A percentile compares a stretch with the other conserved stretches of the same genome.
These are phyloP conservation scores for Vireo altiloquus DNA, from an alignment of 2,113 vertebrate species.

Conservation along the genomic window DNA sequence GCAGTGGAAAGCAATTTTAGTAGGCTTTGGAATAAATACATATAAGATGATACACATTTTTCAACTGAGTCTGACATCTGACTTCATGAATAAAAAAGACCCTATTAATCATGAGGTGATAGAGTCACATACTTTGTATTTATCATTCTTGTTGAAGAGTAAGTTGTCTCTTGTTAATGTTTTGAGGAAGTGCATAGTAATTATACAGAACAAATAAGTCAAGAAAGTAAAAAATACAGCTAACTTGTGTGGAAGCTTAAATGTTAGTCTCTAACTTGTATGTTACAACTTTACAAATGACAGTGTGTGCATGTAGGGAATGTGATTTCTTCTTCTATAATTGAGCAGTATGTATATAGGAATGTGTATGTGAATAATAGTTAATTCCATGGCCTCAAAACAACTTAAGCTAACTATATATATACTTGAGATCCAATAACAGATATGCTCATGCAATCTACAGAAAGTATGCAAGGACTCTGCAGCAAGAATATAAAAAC, in stretches of 20 bases:
- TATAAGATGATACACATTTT: slow-evolving; percentile 68
- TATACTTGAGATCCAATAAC: not conserved
- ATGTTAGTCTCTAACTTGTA: not conserved
- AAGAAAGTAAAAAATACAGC: not conserved
- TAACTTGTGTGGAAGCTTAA: not conserved
- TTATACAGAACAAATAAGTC: slow-evolving; percentile 15
- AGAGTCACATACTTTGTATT: slow-evolving; percentile 48
- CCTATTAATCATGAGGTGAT: slow-evolving; percentile 64
- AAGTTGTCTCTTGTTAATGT: slow-evolving; percentile 44
- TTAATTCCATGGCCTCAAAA: not conserved
- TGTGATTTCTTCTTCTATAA: not conserved
- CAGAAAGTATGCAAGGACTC: not conserved
- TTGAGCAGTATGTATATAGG: not conserved
- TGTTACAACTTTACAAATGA: not conserved
- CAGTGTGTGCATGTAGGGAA: not conserved
- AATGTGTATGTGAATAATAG: not conserved
- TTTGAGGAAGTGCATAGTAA: slow-evolving; percentile 20
- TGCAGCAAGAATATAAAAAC: not conserved
- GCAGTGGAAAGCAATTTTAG: slow-evolving; percentile 55
- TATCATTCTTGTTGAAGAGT: slow-evolving; percentile 48
- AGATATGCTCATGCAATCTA: not conserved
- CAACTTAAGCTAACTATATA: not conserved
- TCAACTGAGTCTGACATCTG: slow-evolving; percentile 62
- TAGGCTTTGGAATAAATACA: slow-evolving; percentile 67
- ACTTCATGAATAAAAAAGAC: slow-evolving; percentile 71